Percentiles rank a stretch among this genome's conserved stretches.
phyloP scores from a whole-genome alignment of 2,797 vertebrate species.

The Rhincodon typus region DNA sequence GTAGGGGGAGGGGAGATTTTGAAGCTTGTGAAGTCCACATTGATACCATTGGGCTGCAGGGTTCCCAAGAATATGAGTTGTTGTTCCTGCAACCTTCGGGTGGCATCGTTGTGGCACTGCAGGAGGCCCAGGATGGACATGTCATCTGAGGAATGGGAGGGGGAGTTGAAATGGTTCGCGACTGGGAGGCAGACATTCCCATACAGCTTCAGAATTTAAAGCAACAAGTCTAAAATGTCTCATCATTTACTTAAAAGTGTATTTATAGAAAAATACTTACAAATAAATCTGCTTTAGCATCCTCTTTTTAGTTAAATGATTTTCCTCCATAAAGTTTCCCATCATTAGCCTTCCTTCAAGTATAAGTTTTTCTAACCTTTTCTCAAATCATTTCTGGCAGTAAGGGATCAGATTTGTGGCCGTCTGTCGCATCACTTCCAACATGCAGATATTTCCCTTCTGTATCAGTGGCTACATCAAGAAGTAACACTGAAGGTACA shows the following conservation, averaged over 20 bases:
- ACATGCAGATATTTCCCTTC: not conserved
- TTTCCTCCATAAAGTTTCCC: not conserved
- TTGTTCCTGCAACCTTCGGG: no score
- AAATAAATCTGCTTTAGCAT: not conserved
- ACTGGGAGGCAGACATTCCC: not conserved
- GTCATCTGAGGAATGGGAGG: no score
- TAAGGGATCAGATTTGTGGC: not conserved
- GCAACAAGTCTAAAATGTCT: not conserved
- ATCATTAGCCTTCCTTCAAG: not conserved
- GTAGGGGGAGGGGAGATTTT: no score
- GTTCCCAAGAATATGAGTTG: no score
- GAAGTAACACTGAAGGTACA: not conserved
- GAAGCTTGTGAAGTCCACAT: no score
- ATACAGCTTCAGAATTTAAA: not conserved
- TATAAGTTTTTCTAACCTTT: not conserved
- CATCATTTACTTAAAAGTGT: not conserved
- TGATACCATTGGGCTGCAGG: no score
- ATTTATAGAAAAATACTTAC: not conserved
- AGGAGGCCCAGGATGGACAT: no score
- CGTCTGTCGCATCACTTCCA: not conserved
- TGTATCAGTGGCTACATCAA: not conserved
- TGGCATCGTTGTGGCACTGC: no score
- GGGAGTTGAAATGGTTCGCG: no score
- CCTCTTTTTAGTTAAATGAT: not conserved
- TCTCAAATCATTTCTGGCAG: not conserved